phyloP scores from a whole-genome alignment of 1,140 invertebrate genomes.

The Dolichoris vasculosae region DNA sequence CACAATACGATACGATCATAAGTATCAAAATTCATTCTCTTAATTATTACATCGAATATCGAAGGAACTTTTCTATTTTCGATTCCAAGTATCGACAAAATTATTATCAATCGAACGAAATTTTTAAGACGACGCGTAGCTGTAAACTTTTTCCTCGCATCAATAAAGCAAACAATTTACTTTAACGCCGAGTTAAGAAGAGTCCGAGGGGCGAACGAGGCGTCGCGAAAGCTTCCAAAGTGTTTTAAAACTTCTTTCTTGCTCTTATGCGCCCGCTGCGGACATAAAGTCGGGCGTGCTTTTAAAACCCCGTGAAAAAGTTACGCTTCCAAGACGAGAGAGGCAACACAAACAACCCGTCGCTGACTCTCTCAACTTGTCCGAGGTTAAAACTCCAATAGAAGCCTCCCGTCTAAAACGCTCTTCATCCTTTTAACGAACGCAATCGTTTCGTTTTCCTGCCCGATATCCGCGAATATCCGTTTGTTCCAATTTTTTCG shows the following conservation, averaged over 20 bases:
- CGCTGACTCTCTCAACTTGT: not conserved
- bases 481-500: not conserved
- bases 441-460: not conserved
- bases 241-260: constrained; percentile 65
- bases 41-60: too few species aligned
- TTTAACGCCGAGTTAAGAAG: constrained; percentile 47
- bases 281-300: constrained; percentile 61
- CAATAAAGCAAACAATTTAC: constrained; percentile 52
- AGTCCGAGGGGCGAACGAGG: constrained; percentile 45
- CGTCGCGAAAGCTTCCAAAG: constrained; percentile 60
- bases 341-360: not conserved
- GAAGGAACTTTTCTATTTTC: not conserved
- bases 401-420: not conserved
- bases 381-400: not conserved
- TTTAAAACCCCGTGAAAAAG: constrained; percentile 66
- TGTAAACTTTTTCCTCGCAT: constrained; percentile 41
- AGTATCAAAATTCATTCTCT: not conserved
- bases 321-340: constrained; percentile 60
- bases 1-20: too few species aligned
- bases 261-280: constrained; percentile 42
- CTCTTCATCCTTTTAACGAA: not conserved
- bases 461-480: not conserved
- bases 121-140: not conserved
- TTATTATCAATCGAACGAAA: constrained; percentile 23
- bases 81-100: not conserved